Evolutionary conservation across 2,113 vertebrate genomes (phyloP).

Genomic region (Brienomyrus longianalis): DNA sequence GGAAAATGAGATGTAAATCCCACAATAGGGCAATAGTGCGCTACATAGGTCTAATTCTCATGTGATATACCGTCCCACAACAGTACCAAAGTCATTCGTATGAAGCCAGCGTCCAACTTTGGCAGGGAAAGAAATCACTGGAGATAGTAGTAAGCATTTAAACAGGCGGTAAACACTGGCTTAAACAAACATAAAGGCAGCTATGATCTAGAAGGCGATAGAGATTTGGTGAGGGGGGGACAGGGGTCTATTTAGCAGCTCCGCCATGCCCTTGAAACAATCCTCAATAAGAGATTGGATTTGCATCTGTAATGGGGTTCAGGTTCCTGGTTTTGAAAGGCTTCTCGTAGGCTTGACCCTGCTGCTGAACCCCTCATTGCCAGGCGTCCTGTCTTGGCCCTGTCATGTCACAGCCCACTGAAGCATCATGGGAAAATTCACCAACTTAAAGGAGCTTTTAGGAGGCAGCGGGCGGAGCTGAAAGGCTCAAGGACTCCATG

Average conservation of each 20-base stretch:
- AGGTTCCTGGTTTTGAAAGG: constrained; percentile 77
- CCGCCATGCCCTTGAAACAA: constrained; percentile 66
- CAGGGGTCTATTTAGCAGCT: constrained; percentile 62
- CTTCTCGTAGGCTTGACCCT: constrained; percentile 76
- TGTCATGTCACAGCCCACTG: constrained; percentile 51
- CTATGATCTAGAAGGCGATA: constrained; percentile 47
- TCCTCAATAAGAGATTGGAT: constrained; percentile 82
- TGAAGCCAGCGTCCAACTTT: constrained; percentile 72
- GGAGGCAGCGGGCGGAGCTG: constrained; percentile 62
- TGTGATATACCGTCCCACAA: constrained; percentile 81
- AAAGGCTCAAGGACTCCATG: constrained; percentile 79
- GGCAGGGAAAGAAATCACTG: constrained; percentile 85
- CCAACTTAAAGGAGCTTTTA: constrained; percentile 63
- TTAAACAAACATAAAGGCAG: constrained; percentile 69
- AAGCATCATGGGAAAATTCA: constrained; percentile 80
- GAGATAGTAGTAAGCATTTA: constrained; percentile 77
- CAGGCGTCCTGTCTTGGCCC: constrained; percentile 56
- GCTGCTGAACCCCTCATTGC: constrained; percentile 70
- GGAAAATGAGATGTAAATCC: constrained; percentile 94
- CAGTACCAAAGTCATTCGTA: constrained; percentile 92
- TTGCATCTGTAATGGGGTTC: constrained; percentile 90
- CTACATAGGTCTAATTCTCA: constrained; percentile 77
- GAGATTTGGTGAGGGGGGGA: constrained; percentile 16
- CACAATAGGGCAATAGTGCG: constrained; percentile 70
- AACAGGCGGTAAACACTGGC: constrained; percentile 76